phyloP scores from a whole-genome alignment of 64 coral and sea anemone species.

The Montipora cactus region DNA sequence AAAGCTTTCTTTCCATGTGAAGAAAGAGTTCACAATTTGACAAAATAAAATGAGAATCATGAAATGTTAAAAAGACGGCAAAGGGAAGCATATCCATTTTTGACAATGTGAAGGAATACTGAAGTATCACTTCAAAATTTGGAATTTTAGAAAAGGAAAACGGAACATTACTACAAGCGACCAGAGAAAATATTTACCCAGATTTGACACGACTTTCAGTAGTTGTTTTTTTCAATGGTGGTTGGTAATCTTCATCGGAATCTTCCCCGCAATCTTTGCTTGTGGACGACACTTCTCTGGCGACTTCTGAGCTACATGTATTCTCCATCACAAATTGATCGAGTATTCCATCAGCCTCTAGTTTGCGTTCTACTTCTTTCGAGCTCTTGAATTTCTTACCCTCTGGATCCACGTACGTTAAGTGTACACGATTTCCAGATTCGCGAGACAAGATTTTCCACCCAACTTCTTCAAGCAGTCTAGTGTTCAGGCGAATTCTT shows the following conservation, averaged over 20 bases:
- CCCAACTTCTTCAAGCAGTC: not conserved
- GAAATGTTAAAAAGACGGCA: not conserved
- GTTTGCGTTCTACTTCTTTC: not conserved
- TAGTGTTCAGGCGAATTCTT: not conserved
- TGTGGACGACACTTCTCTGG: not conserved
- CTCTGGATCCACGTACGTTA: not conserved
- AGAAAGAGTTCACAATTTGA: not conserved
- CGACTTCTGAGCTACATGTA: not conserved
- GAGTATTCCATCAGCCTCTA: not conserved
- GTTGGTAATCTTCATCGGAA: not conserved
- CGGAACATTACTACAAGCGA: not conserved
- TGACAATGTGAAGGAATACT: too few relatives aligned
- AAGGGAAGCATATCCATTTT: too few relatives aligned
- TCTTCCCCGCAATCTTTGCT: not conserved
- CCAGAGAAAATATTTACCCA: not conserved
- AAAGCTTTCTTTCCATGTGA: too few relatives aligned
- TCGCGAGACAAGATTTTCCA: not conserved
- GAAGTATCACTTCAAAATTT: not conserved
- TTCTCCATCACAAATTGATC: not conserved
- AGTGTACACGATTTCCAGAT: not conserved
- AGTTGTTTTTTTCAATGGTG: slow-evolving; percentile 7
- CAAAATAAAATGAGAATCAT: not conserved
- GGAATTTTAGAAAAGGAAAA: slow-evolving; percentile 5
- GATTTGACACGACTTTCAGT: not conserved
- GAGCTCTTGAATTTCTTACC: not conserved